Evolutionary conservation across 2,888 invertebrate species (phyloP), one percentile per base, ranked within the genome.

Genomic region (Stegophylla sp.): DNA sequence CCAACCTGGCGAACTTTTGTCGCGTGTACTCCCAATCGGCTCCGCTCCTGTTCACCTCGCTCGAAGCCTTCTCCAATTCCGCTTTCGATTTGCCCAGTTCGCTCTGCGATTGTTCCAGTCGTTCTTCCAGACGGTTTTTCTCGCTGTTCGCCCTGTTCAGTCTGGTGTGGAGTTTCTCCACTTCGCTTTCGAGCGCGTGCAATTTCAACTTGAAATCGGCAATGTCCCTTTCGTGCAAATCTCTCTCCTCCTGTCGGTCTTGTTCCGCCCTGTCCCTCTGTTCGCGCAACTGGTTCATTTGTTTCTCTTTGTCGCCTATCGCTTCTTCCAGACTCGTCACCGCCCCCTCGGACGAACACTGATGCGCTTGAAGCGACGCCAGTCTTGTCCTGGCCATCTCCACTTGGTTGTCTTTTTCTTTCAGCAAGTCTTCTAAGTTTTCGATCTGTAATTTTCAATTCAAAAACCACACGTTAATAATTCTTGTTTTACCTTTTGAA

Each of bases 371-470:
- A 92, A 97, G 94, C 82, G 96, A 95, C 69, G 94, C 94, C 72
- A 95, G 87, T 84, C 96, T 90, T 48, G 95, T 95, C 84, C 96
- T 89, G 1, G 96, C 95, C 93, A 96, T 95, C 85, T 97, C 96
- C 79, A 99, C 94, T 89, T 98, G 97, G 87, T 96, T 96, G 86
- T 99, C 98, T 88, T 98, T 98, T 87, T 99, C 99, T 88, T 96
- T 96, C 74, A 99, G 89, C 76, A 97, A 89, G 86, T 98, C 98
- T 89, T 99, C 99, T 83, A 98, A 89, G 87, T 97, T 97, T 88
- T 99, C 98, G 86, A 98, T 95, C 96, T 98, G 48, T 26, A 82
- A 82, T 59, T 15, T 63, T 17, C 0, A 28, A 45, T 41, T 56
- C 69, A 73, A 48, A 56, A 43, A 20, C n/a, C 2, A 26, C 5